Evolutionary conservation across 2,888 invertebrate species (phyloP).

Genomic region (Perizoma affinitatum): DNA sequence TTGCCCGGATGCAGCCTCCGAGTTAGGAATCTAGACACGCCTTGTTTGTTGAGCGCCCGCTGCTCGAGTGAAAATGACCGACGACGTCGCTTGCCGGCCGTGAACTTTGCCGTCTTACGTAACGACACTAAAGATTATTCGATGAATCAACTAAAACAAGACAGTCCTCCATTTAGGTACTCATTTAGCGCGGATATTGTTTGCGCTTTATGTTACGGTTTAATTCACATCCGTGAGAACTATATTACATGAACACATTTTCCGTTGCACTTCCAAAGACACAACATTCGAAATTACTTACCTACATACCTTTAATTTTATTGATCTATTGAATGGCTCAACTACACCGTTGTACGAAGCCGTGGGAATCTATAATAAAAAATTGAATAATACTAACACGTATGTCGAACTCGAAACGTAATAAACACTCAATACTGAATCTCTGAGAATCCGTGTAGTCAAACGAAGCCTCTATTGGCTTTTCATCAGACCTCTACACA

Average conservation of each 20-base stretch:
- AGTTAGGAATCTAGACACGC: constrained; percentile 76
- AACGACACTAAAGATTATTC: constrained; percentile 56
- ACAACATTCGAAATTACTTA: neutral
- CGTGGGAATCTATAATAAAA: constrained; percentile 74
- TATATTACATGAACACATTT: constrained; percentile 31
- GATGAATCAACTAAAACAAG: constrained; percentile 51
- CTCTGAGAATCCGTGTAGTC: constrained; percentile 67
- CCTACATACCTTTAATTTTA: neutral
- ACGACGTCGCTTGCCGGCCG: constrained; percentile 59
- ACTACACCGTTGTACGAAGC: constrained; percentile 58
- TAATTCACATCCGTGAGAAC: constrained; percentile 31
- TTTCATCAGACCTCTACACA: constrained; percentile 35
- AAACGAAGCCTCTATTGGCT: constrained; percentile 49
- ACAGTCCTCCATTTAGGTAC: constrained; percentile 23
- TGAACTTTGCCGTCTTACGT: constrained; percentile 74
- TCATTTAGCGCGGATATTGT: constrained; percentile 23
- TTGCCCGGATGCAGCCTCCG: constrained; percentile 82
- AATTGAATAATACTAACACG: constrained; percentile 55
- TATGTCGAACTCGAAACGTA: constrained; percentile 60
- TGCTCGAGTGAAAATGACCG: constrained; percentile 63
- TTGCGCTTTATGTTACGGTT: constrained; percentile 29
- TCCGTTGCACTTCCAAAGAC: constrained; percentile 18
- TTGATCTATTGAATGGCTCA: constrained; percentile 47
- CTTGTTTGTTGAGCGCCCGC: constrained; percentile 62
- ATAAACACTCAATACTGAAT: constrained; percentile 68